Percentiles rank a stretch among this genome's conserved stretches.
Conservation (phyloP, 30 jellyfish, hydroid and myxozoan genomes). For the Cassiopea xamachana region DNA sequence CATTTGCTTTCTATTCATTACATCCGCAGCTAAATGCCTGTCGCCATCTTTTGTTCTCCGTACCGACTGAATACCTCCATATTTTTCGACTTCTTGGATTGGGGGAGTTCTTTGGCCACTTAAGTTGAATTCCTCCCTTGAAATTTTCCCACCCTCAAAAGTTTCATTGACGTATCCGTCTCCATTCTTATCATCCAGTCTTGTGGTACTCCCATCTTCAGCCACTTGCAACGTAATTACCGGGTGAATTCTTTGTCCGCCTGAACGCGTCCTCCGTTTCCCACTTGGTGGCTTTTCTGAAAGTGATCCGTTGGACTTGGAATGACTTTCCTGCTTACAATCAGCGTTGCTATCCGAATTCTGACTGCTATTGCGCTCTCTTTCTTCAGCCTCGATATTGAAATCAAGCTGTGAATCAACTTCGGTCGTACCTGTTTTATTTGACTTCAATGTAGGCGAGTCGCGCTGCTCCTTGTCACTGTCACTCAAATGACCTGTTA, state of each 20-base stretch:
- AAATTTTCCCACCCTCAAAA: conserved; percentile 7
- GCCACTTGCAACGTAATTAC: conserved; percentile 64
- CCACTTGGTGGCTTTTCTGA: conserved; percentile 68
- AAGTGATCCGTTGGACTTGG: conserved; percentile 53
- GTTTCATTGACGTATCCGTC: conserved; percentile 54
- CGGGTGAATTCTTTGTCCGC: conserved; percentile 67
- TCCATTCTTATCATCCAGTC: not conserved
- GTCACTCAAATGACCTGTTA: conserved; percentile 54
- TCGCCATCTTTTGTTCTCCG: conserved; percentile 9
- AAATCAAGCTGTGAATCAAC: conserved; percentile 57
- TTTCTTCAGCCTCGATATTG: conserved; percentile 43
- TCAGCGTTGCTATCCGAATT: conserved; percentile 47
- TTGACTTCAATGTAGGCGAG: conserved; percentile 50
- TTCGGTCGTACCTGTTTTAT: conserved; percentile 67
- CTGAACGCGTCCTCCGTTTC: conserved; percentile 56
- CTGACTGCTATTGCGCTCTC: conserved; percentile 18
- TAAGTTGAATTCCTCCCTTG: conserved; percentile 3
- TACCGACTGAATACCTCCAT: not conserved
- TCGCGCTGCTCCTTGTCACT: conserved; percentile 80
- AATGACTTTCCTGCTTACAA: conserved; percentile 5
- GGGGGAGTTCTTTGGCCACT: conserved; percentile 67
- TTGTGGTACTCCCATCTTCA: conserved; percentile 33
- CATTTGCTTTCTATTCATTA: conserved; percentile 13
- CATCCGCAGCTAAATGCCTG: conserved; percentile 16
- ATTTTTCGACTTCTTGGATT: conserved; percentile 31